A percentile compares a stretch with the other conserved stretches of the same genome.
phyloP scores from a whole-genome alignment of 2,797 vertebrate species.

The Protosalanx chinensis region DNA sequence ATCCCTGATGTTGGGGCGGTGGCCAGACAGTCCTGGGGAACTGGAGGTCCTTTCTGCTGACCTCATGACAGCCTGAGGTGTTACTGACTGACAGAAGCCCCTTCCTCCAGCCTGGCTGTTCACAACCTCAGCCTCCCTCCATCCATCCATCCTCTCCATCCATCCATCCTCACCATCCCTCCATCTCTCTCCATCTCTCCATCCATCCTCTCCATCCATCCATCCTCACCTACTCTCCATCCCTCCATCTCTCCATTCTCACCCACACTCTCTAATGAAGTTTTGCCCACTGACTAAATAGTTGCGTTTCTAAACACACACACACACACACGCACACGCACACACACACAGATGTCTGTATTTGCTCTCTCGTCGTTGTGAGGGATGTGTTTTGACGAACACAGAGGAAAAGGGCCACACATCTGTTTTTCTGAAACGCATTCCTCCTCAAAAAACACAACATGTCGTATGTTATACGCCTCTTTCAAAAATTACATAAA shows the following conservation, averaged over 20 bases:
- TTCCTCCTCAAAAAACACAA: constrained; percentile 31
- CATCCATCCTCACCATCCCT: neutral
- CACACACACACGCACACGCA: too few species aligned
- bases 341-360: neutral
- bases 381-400: constrained; percentile 21
- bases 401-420: constrained; percentile 25
- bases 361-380: neutral
- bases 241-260: neutral
- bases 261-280: neutral
- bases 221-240: too few species aligned
- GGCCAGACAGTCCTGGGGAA: constrained; percentile 18
- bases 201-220: neutral
- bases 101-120: too few species aligned
- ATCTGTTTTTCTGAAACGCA: constrained; percentile 38
- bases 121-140: too few species aligned
- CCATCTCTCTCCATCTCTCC: neutral
- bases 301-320: neutral
- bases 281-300: neutral
- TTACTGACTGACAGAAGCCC: neutral
- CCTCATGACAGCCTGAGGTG: constrained; percentile 7
- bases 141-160: neutral
- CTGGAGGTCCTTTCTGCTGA: constrained; percentile 5
- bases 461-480: constrained; percentile 36
- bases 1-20: constrained; percentile 37
- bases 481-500: constrained; percentile 51